Evolutionary conservation across 2,888 invertebrate species (phyloP), one percentile per base, ranked within the genome.

Genomic region (Epicampocera succincta): DNA sequence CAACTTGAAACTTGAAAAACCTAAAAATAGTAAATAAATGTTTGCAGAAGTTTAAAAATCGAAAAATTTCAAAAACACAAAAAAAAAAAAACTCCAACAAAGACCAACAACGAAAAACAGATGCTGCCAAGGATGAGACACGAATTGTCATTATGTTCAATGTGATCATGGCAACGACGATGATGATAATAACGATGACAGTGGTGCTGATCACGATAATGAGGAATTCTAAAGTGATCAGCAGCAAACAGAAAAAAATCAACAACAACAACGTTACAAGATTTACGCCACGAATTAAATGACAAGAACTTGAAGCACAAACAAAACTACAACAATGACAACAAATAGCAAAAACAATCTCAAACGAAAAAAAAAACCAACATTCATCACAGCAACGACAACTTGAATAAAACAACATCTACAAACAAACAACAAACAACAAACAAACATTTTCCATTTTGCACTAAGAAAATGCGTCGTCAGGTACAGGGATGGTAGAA

Each of bases 261-360:
- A 33, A 33, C 17, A 71, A 58, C 17, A 71, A 58, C 29, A 83
- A 77, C 65, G 80, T 71, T 80, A 83, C 80, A 77, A 74, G 83
- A 83, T 83, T 80, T 83, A 77, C 80, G 73, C 83, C 80, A 83
- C 73, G 80, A 83, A 78, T 78, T 78, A 78, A 78, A 78, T 82
- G 78, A 60, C 82, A 78, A 73, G 46, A 71, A 77, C 29, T 63
- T 44, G 33, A 74, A 17, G 21, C n/a, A 58, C 17, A 46, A 52
- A 33, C 38, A 63, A 44, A 71, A 44, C 75, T 52, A 33, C 33
- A 66, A 65, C 25, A 13, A 54, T 17, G 65, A 8, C 29, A 74
- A 33, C 42, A 25, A 50, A 13, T n/a, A 42, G 19, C 25, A 63
- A 69, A 44, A 52, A 48, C 6, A 40, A 8, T 17, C 17, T 54